Percentiles rank a stretch among this genome's conserved stretches.
phyloP scores from a whole-genome alignment of 2,113 vertebrate species.

The Salvelinus alpinus region DNA sequence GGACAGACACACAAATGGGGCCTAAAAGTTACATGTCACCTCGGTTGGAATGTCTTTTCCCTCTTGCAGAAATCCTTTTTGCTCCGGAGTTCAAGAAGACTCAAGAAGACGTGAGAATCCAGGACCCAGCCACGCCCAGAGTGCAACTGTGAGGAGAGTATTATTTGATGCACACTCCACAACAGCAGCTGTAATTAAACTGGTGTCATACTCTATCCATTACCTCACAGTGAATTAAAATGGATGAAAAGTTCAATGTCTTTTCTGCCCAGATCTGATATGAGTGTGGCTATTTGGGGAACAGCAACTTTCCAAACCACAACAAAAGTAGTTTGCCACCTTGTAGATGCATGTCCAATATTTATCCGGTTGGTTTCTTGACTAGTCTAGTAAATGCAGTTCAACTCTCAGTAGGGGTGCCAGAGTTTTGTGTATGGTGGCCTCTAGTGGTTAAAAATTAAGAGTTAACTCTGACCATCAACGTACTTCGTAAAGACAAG shows the following conservation, averaged over 20 bases:
- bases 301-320: no score
- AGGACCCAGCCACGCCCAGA: not conserved
- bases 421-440: not conserved
- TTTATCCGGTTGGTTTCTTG: not conserved
- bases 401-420: not conserved
- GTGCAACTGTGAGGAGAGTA: not conserved
- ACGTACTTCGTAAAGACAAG: no score
- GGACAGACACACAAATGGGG: not conserved
- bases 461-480: not conserved
- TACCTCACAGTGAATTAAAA: conserved; percentile 13
- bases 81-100: not conserved
- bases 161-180: not conserved
- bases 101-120: not conserved
- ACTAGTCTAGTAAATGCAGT: no score
- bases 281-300: no score
- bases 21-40: not conserved
- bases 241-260: not conserved
- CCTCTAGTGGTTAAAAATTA: not conserved
- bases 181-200: conserved; percentile 18
- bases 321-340: no score
- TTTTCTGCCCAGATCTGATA: no score
- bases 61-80: not conserved
- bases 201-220: not conserved
- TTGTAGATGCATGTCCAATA: not conserved
- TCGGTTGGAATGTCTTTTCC: not conserved